Percentiles rank a stretch among this genome's conserved stretches.
Conservation (phyloP, 2,113 vertebrate genomes). For the Thalassoma bifasciatum region DNA sequence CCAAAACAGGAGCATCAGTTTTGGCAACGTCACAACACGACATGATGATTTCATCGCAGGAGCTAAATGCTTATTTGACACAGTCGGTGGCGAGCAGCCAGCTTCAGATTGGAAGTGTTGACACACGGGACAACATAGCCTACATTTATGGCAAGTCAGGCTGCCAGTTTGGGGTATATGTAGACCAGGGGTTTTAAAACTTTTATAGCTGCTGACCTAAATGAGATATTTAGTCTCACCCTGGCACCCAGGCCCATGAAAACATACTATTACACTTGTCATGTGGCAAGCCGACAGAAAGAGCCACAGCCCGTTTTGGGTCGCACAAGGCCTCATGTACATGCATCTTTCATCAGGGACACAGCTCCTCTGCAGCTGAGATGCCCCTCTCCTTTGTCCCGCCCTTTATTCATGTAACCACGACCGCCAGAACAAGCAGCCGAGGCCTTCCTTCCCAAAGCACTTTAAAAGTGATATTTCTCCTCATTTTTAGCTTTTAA, state of each 20-base stretch:
- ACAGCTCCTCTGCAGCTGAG: constrained; percentile 28
- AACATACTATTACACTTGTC: constrained; percentile 74
- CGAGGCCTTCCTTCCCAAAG: constrained; percentile 28
- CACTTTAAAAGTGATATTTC: constrained; percentile 28
- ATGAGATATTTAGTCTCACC: constrained; percentile 74
- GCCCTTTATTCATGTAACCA: constrained; percentile 38
- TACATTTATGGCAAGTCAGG: constrained; percentile 64
- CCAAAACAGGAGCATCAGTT: constrained; percentile 8
- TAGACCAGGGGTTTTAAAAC: constrained; percentile 66
- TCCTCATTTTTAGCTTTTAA: constrained; percentile 23
- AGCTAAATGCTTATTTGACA: constrained; percentile 46
- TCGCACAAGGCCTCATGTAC: constrained; percentile 39
- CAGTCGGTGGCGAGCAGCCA: constrained; percentile 52
- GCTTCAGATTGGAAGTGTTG: constrained; percentile 61
- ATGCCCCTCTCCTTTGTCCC: constrained; percentile 30
- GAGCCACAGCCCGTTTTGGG: constrained; percentile 66
- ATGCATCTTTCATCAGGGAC: constrained; percentile 57
- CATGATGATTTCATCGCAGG: constrained; percentile 43
- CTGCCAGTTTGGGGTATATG: constrained; percentile 68
- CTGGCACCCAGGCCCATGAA: constrained; percentile 62
- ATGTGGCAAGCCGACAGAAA: constrained; percentile 68
- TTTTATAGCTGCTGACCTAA: constrained; percentile 74
- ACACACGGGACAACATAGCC: constrained; percentile 64
- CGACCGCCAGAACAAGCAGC: constrained; percentile 4
- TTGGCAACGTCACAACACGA: constrained; percentile 30